Evolutionary conservation across 2,113 vertebrate genomes (phyloP).

Genomic region (pig (Sus scrofa)): DNA sequence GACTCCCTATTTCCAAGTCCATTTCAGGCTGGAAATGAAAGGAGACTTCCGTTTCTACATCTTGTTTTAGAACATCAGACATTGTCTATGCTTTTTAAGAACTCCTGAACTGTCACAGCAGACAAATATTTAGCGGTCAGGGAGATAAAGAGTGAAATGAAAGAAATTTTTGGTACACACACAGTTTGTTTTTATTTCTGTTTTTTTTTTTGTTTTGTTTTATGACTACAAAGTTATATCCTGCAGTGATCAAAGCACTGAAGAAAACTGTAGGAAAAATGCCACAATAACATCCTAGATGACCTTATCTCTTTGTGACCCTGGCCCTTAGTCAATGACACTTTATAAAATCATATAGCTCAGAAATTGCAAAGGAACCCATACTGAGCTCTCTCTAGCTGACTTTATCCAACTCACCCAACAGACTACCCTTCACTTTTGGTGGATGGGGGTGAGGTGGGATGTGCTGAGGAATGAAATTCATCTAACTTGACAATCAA

Average conservation of each 20-base stretch:
- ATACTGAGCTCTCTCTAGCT: background rate
- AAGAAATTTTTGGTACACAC: background rate
- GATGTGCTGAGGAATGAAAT: background rate
- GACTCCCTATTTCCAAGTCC: background rate
- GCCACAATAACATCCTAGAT: background rate
- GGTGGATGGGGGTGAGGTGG: too few relatives aligned
- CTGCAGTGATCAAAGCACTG: background rate
- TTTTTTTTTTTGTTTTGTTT: too few relatives aligned
- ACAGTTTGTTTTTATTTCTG: too few relatives aligned
- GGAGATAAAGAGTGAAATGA: background rate
- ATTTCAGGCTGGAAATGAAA: background rate
- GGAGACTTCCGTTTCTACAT: background rate
- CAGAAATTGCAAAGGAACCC: background rate
- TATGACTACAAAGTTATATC: background rate
- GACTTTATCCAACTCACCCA: background rate
- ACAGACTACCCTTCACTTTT: background rate
- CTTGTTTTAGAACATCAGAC: background rate
- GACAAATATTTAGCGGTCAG: background rate
- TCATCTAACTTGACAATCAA: background rate
- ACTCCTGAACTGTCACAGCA: background rate
- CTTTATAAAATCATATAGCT: background rate
- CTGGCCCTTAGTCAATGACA: background rate
- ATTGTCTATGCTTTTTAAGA: background rate
- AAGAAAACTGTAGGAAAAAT: constrained; percentile 8
- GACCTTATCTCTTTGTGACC: background rate